Evolutionary conservation across 2,888 invertebrate genomes (phyloP).

Genomic region (Epirrhoe tristata): DNA sequence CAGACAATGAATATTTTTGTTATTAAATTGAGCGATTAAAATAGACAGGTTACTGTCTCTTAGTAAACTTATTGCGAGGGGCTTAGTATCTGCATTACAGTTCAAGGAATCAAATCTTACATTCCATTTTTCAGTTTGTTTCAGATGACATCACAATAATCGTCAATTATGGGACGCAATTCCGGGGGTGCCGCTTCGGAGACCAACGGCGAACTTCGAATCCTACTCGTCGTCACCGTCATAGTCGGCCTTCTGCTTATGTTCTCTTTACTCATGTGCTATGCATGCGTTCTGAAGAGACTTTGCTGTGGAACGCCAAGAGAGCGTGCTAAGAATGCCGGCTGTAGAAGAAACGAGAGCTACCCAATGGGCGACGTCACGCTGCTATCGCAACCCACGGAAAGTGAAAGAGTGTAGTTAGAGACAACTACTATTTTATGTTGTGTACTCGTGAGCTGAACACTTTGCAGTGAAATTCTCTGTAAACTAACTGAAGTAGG

Average conservation of each 20-base stretch:
- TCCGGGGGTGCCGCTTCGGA: constrained; percentile 60
- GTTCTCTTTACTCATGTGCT: constrained; percentile 87
- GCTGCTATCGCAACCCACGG: constrained; percentile 86
- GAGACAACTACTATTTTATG: neutral
- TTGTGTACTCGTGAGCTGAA: neutral
- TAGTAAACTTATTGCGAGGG: too few relatives aligned
- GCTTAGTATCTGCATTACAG: too few relatives aligned
- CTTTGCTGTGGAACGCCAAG: constrained; percentile 86
- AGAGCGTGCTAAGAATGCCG: constrained; percentile 74
- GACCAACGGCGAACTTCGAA: constrained; percentile 84
- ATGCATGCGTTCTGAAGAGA: constrained; percentile 87
- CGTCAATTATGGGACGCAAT: constrained; percentile 70
- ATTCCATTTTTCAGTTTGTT: constrained; percentile 36
- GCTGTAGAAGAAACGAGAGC: constrained; percentile 77
- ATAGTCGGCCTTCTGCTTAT: constrained; percentile 86
- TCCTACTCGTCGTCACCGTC: constrained; percentile 86
- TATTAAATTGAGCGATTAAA: too few relatives aligned
- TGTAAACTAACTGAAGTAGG: neutral
- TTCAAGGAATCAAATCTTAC: neutral
- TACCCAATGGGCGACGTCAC: constrained; percentile 87
- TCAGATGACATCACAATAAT: constrained; percentile 57
- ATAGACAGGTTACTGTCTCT: too few relatives aligned
- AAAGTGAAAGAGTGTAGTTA: constrained; percentile 79
- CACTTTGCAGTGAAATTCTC: neutral
- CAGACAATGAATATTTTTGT: too few relatives aligned